Conservation (phyloP, 2,888 invertebrate genomes). For the Apodemia hepburni region DNA sequence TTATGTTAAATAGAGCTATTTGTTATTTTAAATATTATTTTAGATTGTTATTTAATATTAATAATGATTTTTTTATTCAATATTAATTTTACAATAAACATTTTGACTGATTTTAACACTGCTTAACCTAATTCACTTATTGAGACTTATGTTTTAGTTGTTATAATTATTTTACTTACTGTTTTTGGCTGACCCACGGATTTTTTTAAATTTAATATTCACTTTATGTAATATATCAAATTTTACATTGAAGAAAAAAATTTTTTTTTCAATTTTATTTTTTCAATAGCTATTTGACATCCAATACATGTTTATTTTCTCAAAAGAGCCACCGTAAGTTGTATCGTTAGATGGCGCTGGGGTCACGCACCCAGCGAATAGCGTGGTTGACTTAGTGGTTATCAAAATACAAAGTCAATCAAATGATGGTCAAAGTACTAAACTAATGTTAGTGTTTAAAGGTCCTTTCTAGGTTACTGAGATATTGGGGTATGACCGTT, state of each 20-base stretch:
- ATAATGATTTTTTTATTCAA: neutral
- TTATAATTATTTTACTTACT: neutral
- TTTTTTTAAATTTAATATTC: neutral
- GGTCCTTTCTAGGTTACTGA: neutral
- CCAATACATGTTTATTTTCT: neutral
- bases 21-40: neutral
- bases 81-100: neutral
- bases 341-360: constrained; percentile 19
- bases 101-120: neutral
- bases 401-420: constrained; percentile 41
- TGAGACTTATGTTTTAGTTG: constrained; percentile 11
- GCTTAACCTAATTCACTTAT: constrained; percentile 2
- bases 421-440: constrained; percentile 29
- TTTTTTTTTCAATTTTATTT: neutral
- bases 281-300: no score
- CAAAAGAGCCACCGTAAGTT: constrained; percentile 18
- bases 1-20: no score
- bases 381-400: constrained; percentile 27
- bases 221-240: neutral
- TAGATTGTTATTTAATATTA: neutral
- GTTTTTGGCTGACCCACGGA: neutral
- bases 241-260: neutral
- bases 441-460: neutral
- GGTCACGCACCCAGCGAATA: constrained; percentile 19
- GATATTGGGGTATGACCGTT: constrained; percentile 12